phyloP scores from a whole-genome alignment of 37 sponge, comb jelly and placozoan genomes.

The Oscarella lobularis region DNA sequence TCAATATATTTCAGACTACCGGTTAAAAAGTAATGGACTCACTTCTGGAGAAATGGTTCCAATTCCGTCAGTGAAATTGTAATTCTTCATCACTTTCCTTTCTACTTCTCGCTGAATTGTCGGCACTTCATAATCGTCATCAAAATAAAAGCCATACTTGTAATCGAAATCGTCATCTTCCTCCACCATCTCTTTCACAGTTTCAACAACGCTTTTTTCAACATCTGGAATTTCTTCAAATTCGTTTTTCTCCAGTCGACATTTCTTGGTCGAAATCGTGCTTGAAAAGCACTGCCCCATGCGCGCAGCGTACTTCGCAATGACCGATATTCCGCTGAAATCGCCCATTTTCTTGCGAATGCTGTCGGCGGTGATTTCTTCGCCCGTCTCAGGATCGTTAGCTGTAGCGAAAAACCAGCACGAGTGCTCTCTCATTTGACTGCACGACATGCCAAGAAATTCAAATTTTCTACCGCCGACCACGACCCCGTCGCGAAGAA shows the following conservation, averaged over 20 bases:
- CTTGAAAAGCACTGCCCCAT: constrained; percentile 25
- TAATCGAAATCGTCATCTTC: too few species aligned
- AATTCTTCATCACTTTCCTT: constrained; percentile 8
- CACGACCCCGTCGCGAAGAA: not conserved
- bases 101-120: too few species aligned
- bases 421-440: constrained; percentile 1
- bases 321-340: constrained; percentile 2
- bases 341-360: constrained; percentile 24
- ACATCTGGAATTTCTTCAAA: constrained; percentile 7
- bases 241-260: constrained; percentile 4
- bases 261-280: constrained; percentile 5
- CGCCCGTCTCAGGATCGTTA: too few species aligned
- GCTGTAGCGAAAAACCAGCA: constrained; percentile 9
- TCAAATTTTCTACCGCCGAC: not conserved
- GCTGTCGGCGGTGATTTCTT: not conserved
- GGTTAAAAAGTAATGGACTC: not conserved
- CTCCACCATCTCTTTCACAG: too few species aligned
- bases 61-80: constrained; percentile 25
- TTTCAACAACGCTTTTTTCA: too few species aligned
- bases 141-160: too few species aligned
- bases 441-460: constrained; percentile 3
- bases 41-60: constrained; percentile 19
- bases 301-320: constrained; percentile 23
- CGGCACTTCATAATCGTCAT: too few species aligned
- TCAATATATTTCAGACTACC: not conserved